Base-by-base conservation (phyloP, 1,140 invertebrate species). In the Drosophila tristis region DNA sequence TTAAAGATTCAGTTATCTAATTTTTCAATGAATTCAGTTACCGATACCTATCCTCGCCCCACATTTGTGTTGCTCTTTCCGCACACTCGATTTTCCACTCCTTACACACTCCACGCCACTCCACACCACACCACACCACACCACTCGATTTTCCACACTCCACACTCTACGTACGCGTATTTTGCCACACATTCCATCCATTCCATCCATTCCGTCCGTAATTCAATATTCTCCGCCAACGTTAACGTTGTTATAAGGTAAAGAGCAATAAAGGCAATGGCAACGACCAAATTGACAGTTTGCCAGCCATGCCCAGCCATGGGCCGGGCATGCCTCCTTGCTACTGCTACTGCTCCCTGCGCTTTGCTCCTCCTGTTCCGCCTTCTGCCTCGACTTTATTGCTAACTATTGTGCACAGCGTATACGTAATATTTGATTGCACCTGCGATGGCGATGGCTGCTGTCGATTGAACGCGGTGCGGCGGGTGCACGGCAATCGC, bases 361-460 rank as follows among this genome's bases (percentile, higher is more conserved):
- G 5, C 5, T 15, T 15, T 48, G 15, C 49, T 16, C n/a, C 4
- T n/a, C n/a, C n/a, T 35, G 8, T 4, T 11, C n/a, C 31, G 7
- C 15, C 44, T 20, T 2, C 48, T 44, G 56, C 49, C 64, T n/a
- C 29, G 35, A 54, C 54, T 71, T 71, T 78, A 72, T 50, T 75
- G 73, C 61, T 66, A 65, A 74, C 62, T 75, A 76, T 68, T 66
- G 56, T 67, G 73, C 61, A 75, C 61, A 54, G 42, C 48, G 82
- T 84, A 84, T 78, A 81, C 78, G 78, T 86, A 85, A 81, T 86
- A 86, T 86, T 87, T 87, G 74, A 78, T 71, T 82, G 82, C 78
- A 86, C 78, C 82, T 81, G 81, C 70, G 80, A 35, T 35, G 31
- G 35, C 35, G 31, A 31, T 35, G 31, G 31, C 31, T 58, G 56